phyloP scores from a whole-genome alignment of 2,888 invertebrate species.

The Dorcus parallelipipedus region DNA sequence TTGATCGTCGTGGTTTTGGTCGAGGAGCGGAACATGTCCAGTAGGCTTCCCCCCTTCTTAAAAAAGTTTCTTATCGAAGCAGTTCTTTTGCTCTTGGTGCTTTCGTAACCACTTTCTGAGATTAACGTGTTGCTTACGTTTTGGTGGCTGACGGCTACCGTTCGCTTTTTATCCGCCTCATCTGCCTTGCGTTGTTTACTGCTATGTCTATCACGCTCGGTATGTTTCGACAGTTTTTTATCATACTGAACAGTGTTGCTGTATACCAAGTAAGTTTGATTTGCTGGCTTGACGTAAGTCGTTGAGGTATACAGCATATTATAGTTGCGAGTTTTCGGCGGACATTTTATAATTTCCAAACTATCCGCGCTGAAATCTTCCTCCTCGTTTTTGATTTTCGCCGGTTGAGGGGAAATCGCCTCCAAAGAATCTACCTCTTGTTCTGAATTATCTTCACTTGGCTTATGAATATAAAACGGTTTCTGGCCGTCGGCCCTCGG shows the following conservation, averaged over 20 bases:
- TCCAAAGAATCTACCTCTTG: constrained; percentile 8
- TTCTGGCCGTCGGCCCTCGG: background rate
- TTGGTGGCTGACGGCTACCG: background rate
- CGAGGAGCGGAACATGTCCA: constrained; percentile 21
- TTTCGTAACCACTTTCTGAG: constrained; percentile 29
- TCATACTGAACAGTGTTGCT: constrained; percentile 13
- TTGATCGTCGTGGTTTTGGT: background rate
- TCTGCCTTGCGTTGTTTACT: background rate
- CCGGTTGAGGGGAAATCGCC: background rate
- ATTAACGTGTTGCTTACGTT: constrained; percentile 13
- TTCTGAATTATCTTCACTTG: background rate
- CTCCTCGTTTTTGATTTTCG: constrained; percentile 2
- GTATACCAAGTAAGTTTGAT: constrained; percentile 12
- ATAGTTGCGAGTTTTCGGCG: background rate
- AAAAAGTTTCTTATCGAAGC: constrained; percentile 25
- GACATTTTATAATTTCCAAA: constrained; percentile 6
- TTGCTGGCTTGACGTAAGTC: background rate
- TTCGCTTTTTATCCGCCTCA: background rate
- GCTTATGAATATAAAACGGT: constrained; percentile 14
- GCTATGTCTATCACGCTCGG: background rate
- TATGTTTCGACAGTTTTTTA: background rate
- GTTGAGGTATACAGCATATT: background rate
- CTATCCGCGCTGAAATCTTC: constrained; percentile 18
- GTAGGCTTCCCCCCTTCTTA: constrained; percentile 22
- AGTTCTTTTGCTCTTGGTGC: constrained; percentile 15